Evolutionary conservation across 2,888 invertebrate species (phyloP), one percentile per base, ranked within the genome.

Genomic region (Chaetogeoica ovagalla): DNA sequence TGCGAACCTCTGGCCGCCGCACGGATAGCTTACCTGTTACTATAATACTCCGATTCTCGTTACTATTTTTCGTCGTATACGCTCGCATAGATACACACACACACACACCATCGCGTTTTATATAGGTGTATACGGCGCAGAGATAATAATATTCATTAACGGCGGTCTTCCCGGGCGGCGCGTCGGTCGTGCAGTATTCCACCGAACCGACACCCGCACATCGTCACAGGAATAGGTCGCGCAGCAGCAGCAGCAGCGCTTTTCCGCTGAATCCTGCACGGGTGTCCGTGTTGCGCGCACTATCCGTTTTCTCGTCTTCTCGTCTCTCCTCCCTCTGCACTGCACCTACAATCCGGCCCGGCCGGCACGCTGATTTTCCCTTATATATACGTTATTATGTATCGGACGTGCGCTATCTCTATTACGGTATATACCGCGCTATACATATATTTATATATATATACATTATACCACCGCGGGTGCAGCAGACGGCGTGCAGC

Each of bases 111-210:
- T n/a, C n/a, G n/a, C n/a, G n/a, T n/a, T n/a, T n/a, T n/a, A n/a
- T n/a, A n/a, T n/a, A n/a, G n/a, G n/a, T n/a, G n/a, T n/a, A n/a
- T n/a, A n/a, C n/a, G n/a, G n/a, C n/a, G n/a, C n/a, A n/a, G n/a
- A n/a, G n/a, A n/a, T n/a, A n/a, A 73, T 63, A 52, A 55, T 74
- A 74, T 74, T 74, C 73, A 74, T 74, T 74, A 74, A 63, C 73
- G 63, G 39, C 73, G 73, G 73, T 65, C 63, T 65, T 63, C 9
- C 9, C 48, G 73, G 55, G 63, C 73, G 73, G 63, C 73, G 73
- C 52, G 73, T 48, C n/a, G 4, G 6, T 39, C 39, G 4, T 39
- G 6, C 39, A 39, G 6, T 8, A 39, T 39, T 8, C 39, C 39
- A 39, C 39, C 39, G 6, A 8, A 6, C 39, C 39, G 8, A 55